Percentiles rank a stretch among this genome's conserved stretches.
Evolutionary conservation across 1,140 invertebrate species (phyloP).

Genomic region (Chironomus striatipennis): DNA sequence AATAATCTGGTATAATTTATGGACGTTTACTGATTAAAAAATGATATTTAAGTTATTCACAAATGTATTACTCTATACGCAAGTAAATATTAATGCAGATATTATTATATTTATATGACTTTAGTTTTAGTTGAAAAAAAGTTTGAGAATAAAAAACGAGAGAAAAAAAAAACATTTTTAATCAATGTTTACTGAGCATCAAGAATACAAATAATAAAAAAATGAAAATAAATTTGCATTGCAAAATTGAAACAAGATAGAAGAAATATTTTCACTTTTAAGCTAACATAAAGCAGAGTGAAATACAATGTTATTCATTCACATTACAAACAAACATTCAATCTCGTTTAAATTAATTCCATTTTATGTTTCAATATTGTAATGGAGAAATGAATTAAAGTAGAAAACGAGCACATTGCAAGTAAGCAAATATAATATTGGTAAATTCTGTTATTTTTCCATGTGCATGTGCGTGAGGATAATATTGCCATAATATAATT

Average conservation of each 20-base stretch:
- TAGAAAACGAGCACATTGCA: too few species aligned
- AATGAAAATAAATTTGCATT: background rate
- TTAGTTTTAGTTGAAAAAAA: background rate
- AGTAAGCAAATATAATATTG: too few species aligned
- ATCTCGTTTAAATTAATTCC: too few species aligned
- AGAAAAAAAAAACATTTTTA: background rate
- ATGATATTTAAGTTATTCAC: background rate
- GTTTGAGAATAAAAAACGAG: background rate
- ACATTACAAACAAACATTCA: too few species aligned
- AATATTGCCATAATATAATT: too few species aligned
- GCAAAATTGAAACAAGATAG: background rate
- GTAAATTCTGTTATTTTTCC: too few species aligned
- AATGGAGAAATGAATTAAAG: too few species aligned
- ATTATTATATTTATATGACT: background rate
- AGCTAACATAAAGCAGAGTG: background rate
- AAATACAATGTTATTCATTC: background rate
- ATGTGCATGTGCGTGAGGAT: too few species aligned
- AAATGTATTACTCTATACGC: background rate
- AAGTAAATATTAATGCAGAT: background rate
- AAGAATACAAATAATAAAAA: background rate
- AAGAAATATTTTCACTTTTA: too few species aligned
- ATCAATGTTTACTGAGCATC: background rate
- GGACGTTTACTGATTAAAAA: background rate
- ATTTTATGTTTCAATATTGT: too few species aligned
- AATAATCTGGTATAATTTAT: background rate